Percentiles rank a stretch among this genome's conserved stretches.
phyloP scores from a whole-genome alignment of 2,888 invertebrate genomes.

The Argyresthia goedartella region DNA sequence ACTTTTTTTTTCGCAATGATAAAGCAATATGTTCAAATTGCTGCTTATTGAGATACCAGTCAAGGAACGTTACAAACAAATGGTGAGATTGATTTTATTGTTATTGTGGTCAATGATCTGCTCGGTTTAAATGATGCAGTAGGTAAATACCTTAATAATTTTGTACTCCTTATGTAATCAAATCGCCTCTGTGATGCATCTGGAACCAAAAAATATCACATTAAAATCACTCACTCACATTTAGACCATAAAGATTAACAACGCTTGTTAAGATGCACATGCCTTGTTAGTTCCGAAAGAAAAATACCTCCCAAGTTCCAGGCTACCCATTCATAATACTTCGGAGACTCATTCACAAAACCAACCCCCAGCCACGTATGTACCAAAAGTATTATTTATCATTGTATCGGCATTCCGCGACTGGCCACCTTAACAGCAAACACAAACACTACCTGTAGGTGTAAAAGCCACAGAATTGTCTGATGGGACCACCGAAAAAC shows the following conservation, averaged over 20 bases:
- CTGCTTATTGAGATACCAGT: neutral
- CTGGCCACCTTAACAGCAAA: constrained; percentile 60
- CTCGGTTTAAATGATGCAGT: too few relatives aligned
- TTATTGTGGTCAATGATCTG: neutral
- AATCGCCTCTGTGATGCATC: constrained; percentile 38
- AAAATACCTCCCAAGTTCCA: too few relatives aligned
- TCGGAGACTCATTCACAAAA: constrained; percentile 44
- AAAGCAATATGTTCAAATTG: constrained; percentile 15
- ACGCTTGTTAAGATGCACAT: too few relatives aligned
- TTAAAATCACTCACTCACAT: neutral
- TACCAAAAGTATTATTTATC: constrained; percentile 60
- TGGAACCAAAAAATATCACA: constrained; percentile 35
- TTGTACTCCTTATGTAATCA: constrained; percentile 41
- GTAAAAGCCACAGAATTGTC: constrained; percentile 53
- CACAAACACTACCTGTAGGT: constrained; percentile 57
- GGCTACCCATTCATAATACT: too few relatives aligned
- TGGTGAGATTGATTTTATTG: neutral
- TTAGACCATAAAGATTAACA: too few relatives aligned
- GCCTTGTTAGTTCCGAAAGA: too few relatives aligned
- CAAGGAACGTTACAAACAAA: neutral
- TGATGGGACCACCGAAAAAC: constrained; percentile 42
- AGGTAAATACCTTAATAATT: constrained; percentile 48
- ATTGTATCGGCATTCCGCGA: constrained; percentile 60
- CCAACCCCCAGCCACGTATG: constrained; percentile 43
- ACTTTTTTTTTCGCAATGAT: constrained; percentile 28